A percentile compares a stretch with the other conserved stretches of the same genome.
Evolutionary conservation across 1,140 invertebrate genomes (phyloP).

Genomic region (Bilobella aurantiaca): DNA sequence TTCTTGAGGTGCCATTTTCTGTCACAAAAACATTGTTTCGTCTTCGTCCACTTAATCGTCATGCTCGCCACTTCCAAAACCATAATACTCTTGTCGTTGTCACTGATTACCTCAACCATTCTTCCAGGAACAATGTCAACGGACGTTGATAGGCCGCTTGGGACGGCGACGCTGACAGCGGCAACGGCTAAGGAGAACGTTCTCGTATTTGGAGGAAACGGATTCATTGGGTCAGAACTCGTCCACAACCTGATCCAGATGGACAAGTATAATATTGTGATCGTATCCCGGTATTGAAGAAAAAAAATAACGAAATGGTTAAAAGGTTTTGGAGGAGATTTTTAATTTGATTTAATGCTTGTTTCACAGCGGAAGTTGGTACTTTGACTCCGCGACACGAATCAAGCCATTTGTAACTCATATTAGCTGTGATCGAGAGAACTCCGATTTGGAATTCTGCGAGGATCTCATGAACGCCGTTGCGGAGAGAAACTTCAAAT

Average conservation of each 20-base stretch:
- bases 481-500: slow-evolving; percentile 38
- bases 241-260: slow-evolving; percentile 37
- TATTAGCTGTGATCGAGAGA: slow-evolving; percentile 40
- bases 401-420: slow-evolving; percentile 39
- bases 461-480: slow-evolving; percentile 36
- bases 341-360: neutral
- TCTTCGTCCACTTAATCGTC: neutral
- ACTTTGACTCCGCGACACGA: slow-evolving; percentile 41
- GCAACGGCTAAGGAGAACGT: slow-evolving; percentile 22
- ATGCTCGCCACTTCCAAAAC: neutral
- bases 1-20: no score
- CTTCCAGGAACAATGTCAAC: neutral
- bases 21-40: no score
- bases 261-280: slow-evolving; percentile 36
- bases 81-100: neutral
- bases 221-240: slow-evolving; percentile 42
- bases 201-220: slow-evolving; percentile 45
- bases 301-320: no score
- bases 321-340: no score
- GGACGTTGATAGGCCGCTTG: neutral
- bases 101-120: neutral
- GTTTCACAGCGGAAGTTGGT: slow-evolving; percentile 41
- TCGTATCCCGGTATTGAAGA: slow-evolving; percentile 38
- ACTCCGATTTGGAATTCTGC: slow-evolving; percentile 37
- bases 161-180: neutral